Percentiles rank a stretch among this genome's conserved stretches.
Evolutionary conservation across 2,797 vertebrate genomes (phyloP).

Genomic region (Epinephelus malabaricus): DNA sequence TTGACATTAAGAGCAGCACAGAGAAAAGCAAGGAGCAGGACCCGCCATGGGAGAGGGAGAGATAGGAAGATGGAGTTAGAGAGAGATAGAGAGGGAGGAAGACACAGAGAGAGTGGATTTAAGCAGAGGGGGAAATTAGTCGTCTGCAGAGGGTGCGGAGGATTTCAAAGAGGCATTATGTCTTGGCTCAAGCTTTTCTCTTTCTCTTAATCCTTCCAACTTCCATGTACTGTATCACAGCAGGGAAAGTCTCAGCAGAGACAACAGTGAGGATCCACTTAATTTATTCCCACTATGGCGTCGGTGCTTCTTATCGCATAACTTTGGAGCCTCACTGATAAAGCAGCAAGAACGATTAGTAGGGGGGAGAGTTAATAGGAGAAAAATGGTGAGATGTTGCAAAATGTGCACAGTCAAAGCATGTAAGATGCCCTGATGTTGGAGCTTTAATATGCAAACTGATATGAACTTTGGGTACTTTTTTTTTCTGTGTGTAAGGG

Average conservation of each 20-base stretch:
- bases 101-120: constrained; percentile 43
- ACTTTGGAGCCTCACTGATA: constrained; percentile 9
- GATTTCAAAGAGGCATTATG: constrained; percentile 69
- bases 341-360: constrained; percentile 5
- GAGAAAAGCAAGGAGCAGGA: constrained; percentile 12
- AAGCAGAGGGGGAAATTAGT: constrained; percentile 48
- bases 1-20: constrained; percentile 31
- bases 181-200: constrained; percentile 58
- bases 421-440: not conserved
- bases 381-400: not conserved
- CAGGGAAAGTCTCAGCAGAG: constrained; percentile 30
- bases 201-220: constrained; percentile 60
- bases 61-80: not conserved
- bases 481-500: constrained; percentile 4
- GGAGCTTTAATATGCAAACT: constrained; percentile 9
- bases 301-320: constrained; percentile 18
- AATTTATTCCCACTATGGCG: constrained; percentile 45
- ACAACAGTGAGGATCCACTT: constrained; percentile 44
- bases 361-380: not conserved
- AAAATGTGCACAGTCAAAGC: not conserved
- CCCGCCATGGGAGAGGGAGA: not conserved
- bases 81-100: not conserved
- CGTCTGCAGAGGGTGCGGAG: constrained; percentile 56
- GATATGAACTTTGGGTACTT: constrained; percentile 10
- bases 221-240: constrained; percentile 41